A percentile compares a stretch with the other conserved stretches of the same genome.
Evolutionary conservation across 2,797 vertebrate species (phyloP).

Genomic region (Clarias fuscus): DNA sequence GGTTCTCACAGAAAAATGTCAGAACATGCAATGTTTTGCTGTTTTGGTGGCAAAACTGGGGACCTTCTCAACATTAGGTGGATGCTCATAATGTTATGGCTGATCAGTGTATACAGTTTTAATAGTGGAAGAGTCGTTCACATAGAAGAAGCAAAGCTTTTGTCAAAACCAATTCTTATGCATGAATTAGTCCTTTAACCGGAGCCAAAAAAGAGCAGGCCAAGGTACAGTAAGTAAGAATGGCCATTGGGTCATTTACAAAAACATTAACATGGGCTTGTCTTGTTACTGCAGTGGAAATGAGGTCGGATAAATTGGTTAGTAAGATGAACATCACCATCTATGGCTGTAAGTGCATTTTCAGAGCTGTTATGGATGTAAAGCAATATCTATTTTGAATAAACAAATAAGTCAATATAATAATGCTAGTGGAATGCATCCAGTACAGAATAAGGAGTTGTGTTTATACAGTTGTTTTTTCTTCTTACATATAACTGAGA

Average conservation of each 20-base stretch:
- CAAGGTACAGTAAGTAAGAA: background rate
- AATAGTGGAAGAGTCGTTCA: too few relatives aligned
- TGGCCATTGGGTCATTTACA: constrained; percentile 3
- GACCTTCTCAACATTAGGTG: too few relatives aligned
- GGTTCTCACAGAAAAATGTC: too few relatives aligned
- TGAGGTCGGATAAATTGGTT: constrained; percentile 1
- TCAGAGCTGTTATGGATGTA: background rate
- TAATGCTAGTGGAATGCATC: background rate
- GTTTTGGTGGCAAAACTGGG: too few relatives aligned
- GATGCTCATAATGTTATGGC: too few relatives aligned
- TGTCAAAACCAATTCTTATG: background rate
- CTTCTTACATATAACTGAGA: background rate
- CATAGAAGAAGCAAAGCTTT: background rate
- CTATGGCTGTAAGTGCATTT: background rate
- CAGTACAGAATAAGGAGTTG: background rate
- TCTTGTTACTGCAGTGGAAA: constrained; percentile 4
- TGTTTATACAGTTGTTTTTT: background rate
- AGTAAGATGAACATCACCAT: background rate
- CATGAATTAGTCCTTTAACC: background rate
- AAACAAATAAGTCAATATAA: constrained; percentile 18
- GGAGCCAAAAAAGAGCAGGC: background rate
- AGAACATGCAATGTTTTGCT: too few relatives aligned
- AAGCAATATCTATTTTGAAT: background rate
- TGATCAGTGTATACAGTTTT: too few relatives aligned
- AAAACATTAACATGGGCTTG: background rate